Percentiles rank a stretch among this genome's conserved stretches.
Evolutionary conservation across 2,797 vertebrate genomes (phyloP).

Genomic region (Lepilemur ruficaudatus): DNA sequence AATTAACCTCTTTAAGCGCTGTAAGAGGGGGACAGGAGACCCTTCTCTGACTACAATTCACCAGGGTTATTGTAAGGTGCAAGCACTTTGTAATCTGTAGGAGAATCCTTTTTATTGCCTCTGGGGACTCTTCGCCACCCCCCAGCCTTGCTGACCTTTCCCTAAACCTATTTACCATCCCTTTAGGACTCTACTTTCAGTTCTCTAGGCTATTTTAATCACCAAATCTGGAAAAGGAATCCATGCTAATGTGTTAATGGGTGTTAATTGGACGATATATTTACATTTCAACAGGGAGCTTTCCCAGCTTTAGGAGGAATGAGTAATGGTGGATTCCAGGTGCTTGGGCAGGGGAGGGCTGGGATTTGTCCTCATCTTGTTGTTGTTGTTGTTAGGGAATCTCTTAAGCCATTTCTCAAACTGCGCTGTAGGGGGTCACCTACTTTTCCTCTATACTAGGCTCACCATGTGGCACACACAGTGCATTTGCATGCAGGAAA

Average conservation of each 20-base stretch:
- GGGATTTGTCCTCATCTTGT: background rate
- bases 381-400: background rate
- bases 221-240: conserved; percentile 55
- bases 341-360: background rate
- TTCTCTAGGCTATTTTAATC: conserved; percentile 48
- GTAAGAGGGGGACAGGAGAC: background rate
- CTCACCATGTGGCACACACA: background rate
- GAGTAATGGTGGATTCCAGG: conserved; percentile 49
- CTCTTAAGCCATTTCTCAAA: conserved; percentile 33
- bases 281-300: conserved; percentile 63
- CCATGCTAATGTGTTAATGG: conserved; percentile 48
- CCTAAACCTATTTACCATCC: conserved; percentile 49
- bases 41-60: background rate
- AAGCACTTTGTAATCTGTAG: conserved; percentile 25
- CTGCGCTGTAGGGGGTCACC: background rate
- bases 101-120: background rate
- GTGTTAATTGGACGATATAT: conserved; percentile 60
- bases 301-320: conserved; percentile 37
- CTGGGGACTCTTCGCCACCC: background rate
- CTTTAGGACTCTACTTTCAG: conserved; percentile 43
- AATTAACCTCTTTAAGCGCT: conserved; percentile 24
- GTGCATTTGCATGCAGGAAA: background rate
- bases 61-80: background rate
- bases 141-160: conserved; percentile 13
- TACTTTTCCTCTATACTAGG: background rate